Evolutionary conservation across 2,888 invertebrate genomes (phyloP).

Genomic region (Brachylomia viminalis): DNA sequence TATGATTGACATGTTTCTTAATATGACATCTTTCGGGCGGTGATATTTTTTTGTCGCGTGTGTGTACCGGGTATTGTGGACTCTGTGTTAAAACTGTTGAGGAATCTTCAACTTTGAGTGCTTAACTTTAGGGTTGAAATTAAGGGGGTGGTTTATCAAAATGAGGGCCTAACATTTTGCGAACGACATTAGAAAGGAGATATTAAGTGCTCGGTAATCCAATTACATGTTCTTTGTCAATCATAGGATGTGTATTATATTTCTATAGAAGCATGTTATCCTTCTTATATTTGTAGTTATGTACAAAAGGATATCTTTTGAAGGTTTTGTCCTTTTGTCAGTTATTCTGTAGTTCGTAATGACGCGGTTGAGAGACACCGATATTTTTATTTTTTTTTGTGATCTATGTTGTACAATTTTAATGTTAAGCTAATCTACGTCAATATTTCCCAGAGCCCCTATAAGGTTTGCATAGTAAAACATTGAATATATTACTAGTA

Average conservation of each 20-base stretch:
- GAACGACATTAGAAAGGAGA: constrained; percentile 83
- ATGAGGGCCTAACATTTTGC: constrained; percentile 74
- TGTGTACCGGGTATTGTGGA: constrained; percentile 73
- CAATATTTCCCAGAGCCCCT: neutral
- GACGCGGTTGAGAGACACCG: constrained; percentile 78
- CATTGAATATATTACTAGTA: too few relatives aligned
- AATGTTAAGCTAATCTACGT: constrained; percentile 1
- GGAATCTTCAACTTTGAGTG: constrained; percentile 37
- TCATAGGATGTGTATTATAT: constrained; percentile 89
- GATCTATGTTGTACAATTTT: constrained; percentile 51
- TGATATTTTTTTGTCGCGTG: constrained; percentile 90
- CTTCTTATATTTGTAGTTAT: constrained; percentile 82
- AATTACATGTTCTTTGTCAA: constrained; percentile 89
- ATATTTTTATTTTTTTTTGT: constrained; percentile 49
- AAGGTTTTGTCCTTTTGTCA: constrained; percentile 82
- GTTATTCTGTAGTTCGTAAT: constrained; percentile 75
- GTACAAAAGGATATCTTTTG: constrained; percentile 84
- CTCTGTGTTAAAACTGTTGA: constrained; percentile 10
- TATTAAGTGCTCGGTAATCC: constrained; percentile 89
- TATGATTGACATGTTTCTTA: constrained; percentile 91
- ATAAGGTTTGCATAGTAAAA: neutral
- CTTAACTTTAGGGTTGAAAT: neutral
- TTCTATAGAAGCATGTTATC: constrained; percentile 87
- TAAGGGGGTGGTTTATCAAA: constrained; percentile 6
- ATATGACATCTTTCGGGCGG: constrained; percentile 90